Base-by-base conservation (phyloP, 2,888 invertebrate genomes). In the Diarsia brunnea region DNA sequence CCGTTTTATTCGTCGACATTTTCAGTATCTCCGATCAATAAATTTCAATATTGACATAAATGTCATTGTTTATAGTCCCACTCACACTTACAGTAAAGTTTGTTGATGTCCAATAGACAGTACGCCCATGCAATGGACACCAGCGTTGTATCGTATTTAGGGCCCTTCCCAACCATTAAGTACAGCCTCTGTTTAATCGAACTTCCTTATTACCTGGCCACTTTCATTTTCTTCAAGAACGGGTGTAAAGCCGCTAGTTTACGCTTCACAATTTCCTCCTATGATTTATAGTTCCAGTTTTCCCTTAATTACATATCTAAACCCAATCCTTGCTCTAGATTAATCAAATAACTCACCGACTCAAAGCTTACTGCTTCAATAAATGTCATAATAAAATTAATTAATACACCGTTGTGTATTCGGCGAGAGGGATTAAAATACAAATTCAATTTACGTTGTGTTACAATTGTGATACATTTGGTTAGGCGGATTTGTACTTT, bases 151-250 rank as follows among this genome's bases (percentile, higher is more conserved):
- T 82, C 81, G 86, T 88, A 90, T 90, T 90, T 89, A 91, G 85
- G 76, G 80, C 89, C 89, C 80, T 89, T 85, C 87, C 80, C 79
- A 53, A 72, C 75, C 84, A 87, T 90, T 90, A 89, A 88, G 76
- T 81, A 87, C 75, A 74, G 89, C 90, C 90, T 89, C 92, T 89
- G 90, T 91, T 89, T 88, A 89, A 90, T 90, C 86, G 78, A 83
- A 87, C 90, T 93, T 93, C 93, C 93, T 92, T 92, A 93, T 93
- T 91, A 92, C 74, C 73, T 87, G 78, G 81, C 87, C 85, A 90
- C 93, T 93, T 92, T 93, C 92, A 74, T 88, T 93, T 91, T 92
- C 91, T 78, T 77, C 79, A 79, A 80, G 82, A 87, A 89, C 82
- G 70, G 86, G 88, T 86, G 82, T 88, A 78, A 81, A 88, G 82